A percentile compares a stretch with the other conserved stretches of the same genome.
Evolutionary conservation across 2,888 invertebrate species (phyloP).

Genomic region (Lochmaea crataegi): DNA sequence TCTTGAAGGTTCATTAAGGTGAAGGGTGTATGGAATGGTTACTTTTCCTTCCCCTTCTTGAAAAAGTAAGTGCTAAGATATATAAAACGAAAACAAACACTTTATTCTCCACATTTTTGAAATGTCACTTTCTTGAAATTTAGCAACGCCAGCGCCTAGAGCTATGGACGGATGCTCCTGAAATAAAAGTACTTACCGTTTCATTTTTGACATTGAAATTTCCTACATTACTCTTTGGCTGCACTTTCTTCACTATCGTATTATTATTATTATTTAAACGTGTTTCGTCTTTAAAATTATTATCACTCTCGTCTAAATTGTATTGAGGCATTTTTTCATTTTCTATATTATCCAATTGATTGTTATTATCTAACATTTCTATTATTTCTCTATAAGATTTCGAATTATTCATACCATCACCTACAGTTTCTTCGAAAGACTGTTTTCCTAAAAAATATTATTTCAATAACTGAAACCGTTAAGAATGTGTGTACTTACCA

Average conservation of each 20-base stretch:
- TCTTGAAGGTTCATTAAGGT: too few species aligned
- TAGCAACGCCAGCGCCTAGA: too few species aligned
- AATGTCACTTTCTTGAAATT: too few species aligned
- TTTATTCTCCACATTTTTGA: too few species aligned
- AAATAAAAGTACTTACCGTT: conserved; percentile 9
- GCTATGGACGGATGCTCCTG: too few species aligned
- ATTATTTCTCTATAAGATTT: conserved; percentile 56
- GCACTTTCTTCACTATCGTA: conserved; percentile 61
- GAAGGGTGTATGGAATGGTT: too few species aligned
- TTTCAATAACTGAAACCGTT: neutral
- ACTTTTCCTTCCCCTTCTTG: too few species aligned
- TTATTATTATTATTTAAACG: conserved; percentile 10
- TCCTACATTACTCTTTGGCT: conserved; percentile 35
- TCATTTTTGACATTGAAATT: conserved; percentile 2
- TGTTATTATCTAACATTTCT: conserved; percentile 64
- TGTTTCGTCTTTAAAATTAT: conserved; percentile 34
- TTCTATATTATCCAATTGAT: conserved; percentile 63
- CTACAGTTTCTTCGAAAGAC: conserved; percentile 57
- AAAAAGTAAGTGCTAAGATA: too few species aligned
- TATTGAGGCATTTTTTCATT: conserved; percentile 65
- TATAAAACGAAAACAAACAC: too few species aligned
- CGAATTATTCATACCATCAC: conserved; percentile 44
- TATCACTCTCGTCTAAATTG: conserved; percentile 59
- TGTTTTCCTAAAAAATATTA: conserved; percentile 48
- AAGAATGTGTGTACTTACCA: conserved; percentile 32